These are phyloP conservation scores for Bursaphelenchus mucronatus DNA, from an alignment of 1,140 invertebrate genomes.

Conservation along the genomic window DNA sequence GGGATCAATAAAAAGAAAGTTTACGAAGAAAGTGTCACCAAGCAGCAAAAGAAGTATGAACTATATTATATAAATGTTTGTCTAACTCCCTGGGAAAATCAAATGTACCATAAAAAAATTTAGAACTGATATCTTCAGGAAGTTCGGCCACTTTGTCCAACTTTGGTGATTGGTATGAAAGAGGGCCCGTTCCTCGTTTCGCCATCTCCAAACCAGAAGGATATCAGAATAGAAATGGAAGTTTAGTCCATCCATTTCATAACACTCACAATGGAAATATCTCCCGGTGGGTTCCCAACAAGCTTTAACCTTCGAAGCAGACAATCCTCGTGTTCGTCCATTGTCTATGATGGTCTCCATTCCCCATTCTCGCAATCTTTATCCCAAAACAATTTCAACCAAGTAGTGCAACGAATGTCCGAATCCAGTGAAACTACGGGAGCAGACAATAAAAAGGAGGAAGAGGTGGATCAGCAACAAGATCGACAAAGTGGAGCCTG, in stretches of 20 bases:
- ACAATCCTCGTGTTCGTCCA: slow-evolving; percentile 12
- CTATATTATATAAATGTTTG: too few relatives aligned
- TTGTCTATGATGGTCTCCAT: slow-evolving; percentile 15
- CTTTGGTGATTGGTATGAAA: slow-evolving; percentile 6
- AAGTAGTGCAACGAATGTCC: background rate
- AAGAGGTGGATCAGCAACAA: background rate
- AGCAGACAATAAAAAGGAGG: slow-evolving; percentile 5
- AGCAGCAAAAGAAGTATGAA: background rate
- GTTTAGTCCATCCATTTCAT: background rate
- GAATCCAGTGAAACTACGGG: slow-evolving; percentile 3
- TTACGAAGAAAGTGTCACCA: slow-evolving; percentile 9
- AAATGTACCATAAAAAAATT: too few relatives aligned
- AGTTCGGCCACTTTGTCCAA: background rate
- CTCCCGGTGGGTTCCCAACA: background rate
- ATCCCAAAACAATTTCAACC: background rate
- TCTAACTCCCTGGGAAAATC: too few relatives aligned
- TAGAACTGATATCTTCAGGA: too few relatives aligned
- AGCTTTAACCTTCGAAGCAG: background rate
- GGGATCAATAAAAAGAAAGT: slow-evolving; percentile 10
- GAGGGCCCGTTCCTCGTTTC: background rate
- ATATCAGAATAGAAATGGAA: slow-evolving; percentile 1
- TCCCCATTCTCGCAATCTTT: slow-evolving; percentile 15
- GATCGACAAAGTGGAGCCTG: slow-evolving; percentile 10
- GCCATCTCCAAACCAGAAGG: background rate
- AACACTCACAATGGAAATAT: background rate